Base-by-base conservation (phyloP, 2,113 vertebrate species). In the Siniperca knerii region DNA sequence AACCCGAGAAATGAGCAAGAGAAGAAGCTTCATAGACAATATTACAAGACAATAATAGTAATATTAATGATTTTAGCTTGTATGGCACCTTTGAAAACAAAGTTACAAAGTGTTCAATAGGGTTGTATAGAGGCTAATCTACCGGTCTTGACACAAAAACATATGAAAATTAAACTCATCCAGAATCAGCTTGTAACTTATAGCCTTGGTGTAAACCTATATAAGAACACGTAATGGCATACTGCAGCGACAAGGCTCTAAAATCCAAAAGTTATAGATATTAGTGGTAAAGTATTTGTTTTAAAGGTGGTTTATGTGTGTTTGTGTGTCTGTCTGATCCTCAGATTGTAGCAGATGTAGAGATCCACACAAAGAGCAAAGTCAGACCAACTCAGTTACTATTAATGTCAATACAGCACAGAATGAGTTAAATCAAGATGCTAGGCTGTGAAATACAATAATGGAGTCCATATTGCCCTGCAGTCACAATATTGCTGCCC, bases 331-430 rank as follows among this genome's bases (percentile, higher is more conserved):
- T 61, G 69, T 66, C 23, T 81, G 76, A 83, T 77, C 42, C 4
- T 78, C 60, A 79, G 60, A 77, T 55, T 12, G 75, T 50, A 35
- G 52, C 65, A 70, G 66, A 60, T 67, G 20, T 75, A 61, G 68
- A 80, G 35, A 65, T 25, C 20, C 16, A 44, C 54, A 72, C n/a
- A 46, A 40, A 65, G 8, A n/a, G 23, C 40, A 52, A 62, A 65
- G 23, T 75, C 35, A 54, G 29, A 81, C 7, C 10, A 60, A 84
- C 55, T 0, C 68, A 65, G 10, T 0, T 44, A 29, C 37, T 40
- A 16, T 12, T 29, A 50, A 52, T 29, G 11, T 57, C 48, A 6
- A 23, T 20, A 70, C 11, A 44, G 18, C 29, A 42, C n/a, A 25
- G 78, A 65, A 42, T 7, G 29, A 75, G 62, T 66, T 50, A 55